phyloP scores from a whole-genome alignment of 2,888 invertebrate genomes.

The Coenonympha glycerion region DNA sequence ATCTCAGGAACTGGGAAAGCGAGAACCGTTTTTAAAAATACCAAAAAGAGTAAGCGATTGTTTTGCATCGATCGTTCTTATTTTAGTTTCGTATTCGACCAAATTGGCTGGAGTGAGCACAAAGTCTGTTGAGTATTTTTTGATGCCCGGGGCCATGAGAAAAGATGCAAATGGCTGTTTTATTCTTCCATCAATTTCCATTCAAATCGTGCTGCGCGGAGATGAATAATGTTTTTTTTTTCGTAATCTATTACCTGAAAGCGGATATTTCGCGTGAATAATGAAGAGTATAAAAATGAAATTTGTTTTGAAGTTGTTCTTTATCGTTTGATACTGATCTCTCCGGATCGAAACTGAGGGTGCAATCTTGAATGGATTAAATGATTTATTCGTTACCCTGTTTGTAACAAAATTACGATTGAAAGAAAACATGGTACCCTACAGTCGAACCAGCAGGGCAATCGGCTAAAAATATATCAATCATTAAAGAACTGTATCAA shows the following conservation, averaged over 20 bases:
- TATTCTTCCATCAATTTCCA: slow-evolving; percentile 20
- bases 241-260: slow-evolving; percentile 15
- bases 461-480: no score
- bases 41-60: neutral
- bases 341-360: neutral
- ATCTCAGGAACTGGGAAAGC: no score
- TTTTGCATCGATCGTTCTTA: neutral
- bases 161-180: slow-evolving; percentile 26
- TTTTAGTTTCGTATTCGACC: slow-evolving; percentile 5
- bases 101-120: slow-evolving; percentile 4
- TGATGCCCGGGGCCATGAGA: slow-evolving; percentile 16
- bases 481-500: no score
- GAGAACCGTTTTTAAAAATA: no score
- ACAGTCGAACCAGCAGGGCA: no score
- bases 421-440: no score
- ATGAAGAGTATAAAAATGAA: neutral
- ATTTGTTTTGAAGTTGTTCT: neutral
- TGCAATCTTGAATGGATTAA: neutral
- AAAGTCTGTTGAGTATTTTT: slow-evolving; percentile 19
- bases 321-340: neutral
- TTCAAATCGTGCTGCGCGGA: slow-evolving; percentile 17
- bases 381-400: no score
- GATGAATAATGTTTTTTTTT: slow-evolving; percentile 15
- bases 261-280: slow-evolving; percentile 10
- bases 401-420: no score